phyloP scores from a whole-genome alignment of 1,140 invertebrate genomes.

The Holotrichia oblita region DNA sequence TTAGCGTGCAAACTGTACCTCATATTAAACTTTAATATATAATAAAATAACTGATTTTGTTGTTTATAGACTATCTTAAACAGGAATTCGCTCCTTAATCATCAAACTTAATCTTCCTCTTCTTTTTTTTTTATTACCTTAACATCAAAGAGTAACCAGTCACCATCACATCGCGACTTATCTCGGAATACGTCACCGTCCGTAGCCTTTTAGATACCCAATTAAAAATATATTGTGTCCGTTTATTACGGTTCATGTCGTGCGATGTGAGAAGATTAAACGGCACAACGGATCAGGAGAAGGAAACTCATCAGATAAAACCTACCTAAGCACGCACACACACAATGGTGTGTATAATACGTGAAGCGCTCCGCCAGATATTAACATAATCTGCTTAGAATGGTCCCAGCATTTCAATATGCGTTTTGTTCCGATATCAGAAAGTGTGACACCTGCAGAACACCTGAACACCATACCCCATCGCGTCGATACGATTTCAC shows the following conservation, averaged over 20 bases:
- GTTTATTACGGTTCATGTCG: conserved; percentile 3
- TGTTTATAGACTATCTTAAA: no score
- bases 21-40: no score
- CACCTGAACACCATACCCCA: not conserved
- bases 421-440: conserved; percentile 22
- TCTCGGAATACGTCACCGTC: no score
- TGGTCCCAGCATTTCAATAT: not conserved
- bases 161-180: no score
- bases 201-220: not conserved
- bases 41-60: no score
- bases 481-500: not conserved
- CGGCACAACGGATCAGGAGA: not conserved
- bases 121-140: no score
- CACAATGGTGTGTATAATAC: not conserved
- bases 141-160: no score
- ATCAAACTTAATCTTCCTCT: no score
- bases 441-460: conserved; percentile 10
- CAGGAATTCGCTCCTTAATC: no score
- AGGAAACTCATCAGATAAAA: not conserved
- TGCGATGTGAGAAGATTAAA: not conserved
- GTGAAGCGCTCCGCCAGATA: not conserved
- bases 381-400: conserved; percentile 10
- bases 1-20: no score
- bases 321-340: not conserved
- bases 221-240: conserved; percentile 28